phyloP scores from a whole-genome alignment of 2,888 invertebrate genomes.

The Onthophagus sagittarius region DNA sequence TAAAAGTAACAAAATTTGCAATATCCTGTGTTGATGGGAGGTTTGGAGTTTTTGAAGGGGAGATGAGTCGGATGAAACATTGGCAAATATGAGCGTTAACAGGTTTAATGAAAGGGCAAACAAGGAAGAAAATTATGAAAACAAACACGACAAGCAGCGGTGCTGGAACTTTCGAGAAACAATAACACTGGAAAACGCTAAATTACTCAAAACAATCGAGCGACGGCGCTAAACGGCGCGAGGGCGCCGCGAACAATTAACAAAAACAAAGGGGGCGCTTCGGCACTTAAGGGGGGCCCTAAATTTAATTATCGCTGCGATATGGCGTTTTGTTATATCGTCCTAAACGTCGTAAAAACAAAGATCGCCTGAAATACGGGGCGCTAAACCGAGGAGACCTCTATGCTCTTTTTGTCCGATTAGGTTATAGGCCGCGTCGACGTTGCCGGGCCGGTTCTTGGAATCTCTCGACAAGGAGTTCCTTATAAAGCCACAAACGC shows the following conservation, averaged over 20 bases:
- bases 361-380: neutral
- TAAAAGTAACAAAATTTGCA: neutral
- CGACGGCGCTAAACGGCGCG: neutral
- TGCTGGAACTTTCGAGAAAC: neutral
- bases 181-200: conserved; percentile 12
- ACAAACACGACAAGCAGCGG: conserved; percentile 6
- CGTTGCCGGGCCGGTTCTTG: neutral
- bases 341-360: neutral
- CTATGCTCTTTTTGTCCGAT: neutral
- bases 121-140: conserved; percentile 12
- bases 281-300: neutral
- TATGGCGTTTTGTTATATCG: neutral
- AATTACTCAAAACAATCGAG: conserved; percentile 12
- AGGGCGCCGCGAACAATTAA: conserved; percentile 7
- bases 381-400: neutral
- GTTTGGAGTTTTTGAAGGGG: neutral
- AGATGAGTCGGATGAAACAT: neutral
- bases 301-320: neutral
- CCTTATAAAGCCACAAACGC: neutral
- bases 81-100: neutral
- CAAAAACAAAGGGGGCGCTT: conserved; percentile 5
- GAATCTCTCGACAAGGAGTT: neutral
- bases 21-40: neutral
- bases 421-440: too few species aligned
- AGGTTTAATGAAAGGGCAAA: conserved; percentile 6